Evolutionary conservation across 2,113 vertebrate genomes (phyloP).

Genomic region (Thunnus thynnus): DNA sequence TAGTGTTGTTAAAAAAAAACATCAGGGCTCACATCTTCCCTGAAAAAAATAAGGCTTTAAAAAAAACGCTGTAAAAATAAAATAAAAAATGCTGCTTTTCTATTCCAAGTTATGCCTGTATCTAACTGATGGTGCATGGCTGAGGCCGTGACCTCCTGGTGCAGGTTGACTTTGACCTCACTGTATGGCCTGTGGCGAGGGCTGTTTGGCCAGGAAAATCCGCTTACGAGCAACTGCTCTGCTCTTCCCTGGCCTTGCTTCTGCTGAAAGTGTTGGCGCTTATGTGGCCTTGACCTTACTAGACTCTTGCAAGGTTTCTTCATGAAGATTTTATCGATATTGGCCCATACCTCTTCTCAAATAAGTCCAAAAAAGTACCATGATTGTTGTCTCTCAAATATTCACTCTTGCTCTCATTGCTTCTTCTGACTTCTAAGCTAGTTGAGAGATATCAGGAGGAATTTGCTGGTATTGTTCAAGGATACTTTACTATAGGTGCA

Average conservation of each 20-base stretch:
- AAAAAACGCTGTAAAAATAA: background rate
- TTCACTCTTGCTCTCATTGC: background rate
- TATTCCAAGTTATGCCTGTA: constrained; percentile 19
- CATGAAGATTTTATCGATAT: constrained; percentile 13
- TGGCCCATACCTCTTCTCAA: constrained; percentile 15
- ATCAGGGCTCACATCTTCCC: constrained; percentile 18
- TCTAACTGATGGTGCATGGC: constrained; percentile 14
- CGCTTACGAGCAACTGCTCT: constrained; percentile 39
- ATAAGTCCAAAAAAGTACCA: background rate
- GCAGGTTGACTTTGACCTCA: constrained; percentile 62
- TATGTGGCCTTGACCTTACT: constrained; percentile 20
- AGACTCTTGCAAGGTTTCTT: constrained; percentile 9
- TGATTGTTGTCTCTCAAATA: background rate
- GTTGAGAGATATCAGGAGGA: background rate
- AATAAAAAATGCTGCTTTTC: background rate
- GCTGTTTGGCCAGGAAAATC: constrained; percentile 41
- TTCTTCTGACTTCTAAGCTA: background rate
- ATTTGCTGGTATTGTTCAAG: background rate
- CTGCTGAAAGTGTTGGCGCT: background rate
- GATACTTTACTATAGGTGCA: background rate
- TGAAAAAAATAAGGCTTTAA: background rate
- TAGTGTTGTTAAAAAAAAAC: background rate
- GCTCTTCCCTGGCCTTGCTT: constrained; percentile 34
- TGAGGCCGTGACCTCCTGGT: constrained; percentile 49
- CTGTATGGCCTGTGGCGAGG: constrained; percentile 43